These are phyloP conservation scores for Ips nitidus DNA, from an alignment of 1,140 invertebrate species.

Conservation along the genomic window DNA sequence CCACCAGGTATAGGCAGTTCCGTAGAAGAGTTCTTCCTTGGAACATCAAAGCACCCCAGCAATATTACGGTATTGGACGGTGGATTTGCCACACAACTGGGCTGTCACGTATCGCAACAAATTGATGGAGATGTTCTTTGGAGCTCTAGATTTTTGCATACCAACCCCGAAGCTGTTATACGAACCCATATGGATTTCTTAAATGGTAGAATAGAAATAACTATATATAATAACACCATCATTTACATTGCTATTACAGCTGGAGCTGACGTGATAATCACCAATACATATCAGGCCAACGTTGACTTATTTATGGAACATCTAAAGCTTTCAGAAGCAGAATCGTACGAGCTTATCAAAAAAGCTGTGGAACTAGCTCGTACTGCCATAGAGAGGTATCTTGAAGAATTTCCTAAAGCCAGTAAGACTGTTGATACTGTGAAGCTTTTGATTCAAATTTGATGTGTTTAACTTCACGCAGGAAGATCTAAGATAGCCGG, in stretches of 20 bases:
- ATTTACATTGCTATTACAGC: conserved; percentile 56
- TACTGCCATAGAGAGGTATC: conserved; percentile 60
- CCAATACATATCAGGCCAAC: conserved; percentile 88
- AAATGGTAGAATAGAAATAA: conserved; percentile 50
- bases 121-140: conserved; percentile 78
- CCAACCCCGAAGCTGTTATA: conserved; percentile 70
- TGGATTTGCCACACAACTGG: conserved; percentile 76
- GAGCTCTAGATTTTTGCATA: conserved; percentile 75
- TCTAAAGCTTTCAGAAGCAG: conserved; percentile 61
- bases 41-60: not conserved
- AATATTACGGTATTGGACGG: conserved; percentile 69
- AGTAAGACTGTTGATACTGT: conserved; percentile 31
- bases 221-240: not conserved
- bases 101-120: conserved; percentile 66
- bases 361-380: conserved; percentile 69
- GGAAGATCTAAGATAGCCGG: conserved; percentile 67
- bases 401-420: conserved; percentile 55
- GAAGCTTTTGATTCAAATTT: not conserved
- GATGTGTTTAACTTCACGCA: conserved; percentile 3
- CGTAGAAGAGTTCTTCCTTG: conserved; percentile 13
- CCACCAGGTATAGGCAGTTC: conserved; percentile 43
- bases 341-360: conserved; percentile 68
- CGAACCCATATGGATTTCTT: conserved; percentile 78
- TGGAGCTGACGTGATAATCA: conserved; percentile 82
- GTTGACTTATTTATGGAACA: conserved; percentile 74